Conservation (phyloP, 53 echinoderm and acorn worm species). For the Pentamera pediparva region DNA sequence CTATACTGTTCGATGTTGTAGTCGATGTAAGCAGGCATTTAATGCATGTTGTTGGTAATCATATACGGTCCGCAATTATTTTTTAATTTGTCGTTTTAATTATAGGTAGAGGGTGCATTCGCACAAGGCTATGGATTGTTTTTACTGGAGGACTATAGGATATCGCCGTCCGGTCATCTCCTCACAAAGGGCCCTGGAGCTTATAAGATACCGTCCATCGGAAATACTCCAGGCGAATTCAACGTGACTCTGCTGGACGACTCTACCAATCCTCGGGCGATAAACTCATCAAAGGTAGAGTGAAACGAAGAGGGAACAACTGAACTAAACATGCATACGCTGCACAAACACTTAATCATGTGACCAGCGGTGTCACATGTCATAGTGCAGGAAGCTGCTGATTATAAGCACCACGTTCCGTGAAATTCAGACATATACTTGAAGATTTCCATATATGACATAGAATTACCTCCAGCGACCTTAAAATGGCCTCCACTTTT, state of each 20-base stretch:
- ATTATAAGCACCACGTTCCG: too few relatives aligned
- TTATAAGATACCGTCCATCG: slow-evolving; percentile 39
- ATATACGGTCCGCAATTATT: background rate
- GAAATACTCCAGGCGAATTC: slow-evolving; percentile 33
- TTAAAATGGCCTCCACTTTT: too few relatives aligned
- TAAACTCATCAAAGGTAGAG: slow-evolving; percentile 41
- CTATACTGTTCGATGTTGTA: too few relatives aligned
- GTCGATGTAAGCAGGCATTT: background rate
- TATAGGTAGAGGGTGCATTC: slow-evolving; percentile 44
- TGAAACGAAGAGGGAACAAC: too few relatives aligned
- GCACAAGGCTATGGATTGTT: slow-evolving; percentile 36
- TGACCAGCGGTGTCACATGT: too few relatives aligned
- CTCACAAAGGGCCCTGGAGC: slow-evolving; percentile 28
- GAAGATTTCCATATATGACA: too few relatives aligned
- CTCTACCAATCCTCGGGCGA: slow-evolving; percentile 4
- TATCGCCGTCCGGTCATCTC: slow-evolving; percentile 14
- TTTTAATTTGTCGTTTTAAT: background rate
- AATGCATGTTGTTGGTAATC: background rate
- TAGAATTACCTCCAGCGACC: too few relatives aligned
- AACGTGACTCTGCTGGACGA: slow-evolving; percentile 33
- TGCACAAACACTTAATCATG: too few relatives aligned
- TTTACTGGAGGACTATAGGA: slow-evolving; percentile 20
- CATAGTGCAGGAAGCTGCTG: too few relatives aligned
- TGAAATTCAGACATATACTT: too few relatives aligned
- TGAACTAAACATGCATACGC: too few relatives aligned